phyloP scores from a whole-genome alignment of 2,888 invertebrate genomes.

The Pseudococcus viburni region DNA sequence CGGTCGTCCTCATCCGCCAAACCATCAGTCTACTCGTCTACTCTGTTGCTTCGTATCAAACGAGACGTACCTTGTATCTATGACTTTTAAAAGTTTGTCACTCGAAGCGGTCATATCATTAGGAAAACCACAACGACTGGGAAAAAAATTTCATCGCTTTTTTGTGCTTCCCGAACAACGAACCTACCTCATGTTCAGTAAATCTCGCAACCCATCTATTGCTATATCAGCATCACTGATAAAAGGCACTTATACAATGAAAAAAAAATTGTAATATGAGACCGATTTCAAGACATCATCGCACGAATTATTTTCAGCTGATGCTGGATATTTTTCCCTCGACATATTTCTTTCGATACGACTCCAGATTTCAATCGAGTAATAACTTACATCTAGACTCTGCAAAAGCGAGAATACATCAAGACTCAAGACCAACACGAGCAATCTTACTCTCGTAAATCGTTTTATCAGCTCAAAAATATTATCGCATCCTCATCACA shows the following conservation, averaged over 20 bases:
- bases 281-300: not conserved
- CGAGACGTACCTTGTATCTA: not conserved
- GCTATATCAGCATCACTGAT: not conserved
- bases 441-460: not conserved
- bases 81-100: slow-evolving; percentile 30
- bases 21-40: not conserved
- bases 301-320: not conserved
- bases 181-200: not conserved
- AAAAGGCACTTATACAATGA: too few species aligned
- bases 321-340: slow-evolving; percentile 4
- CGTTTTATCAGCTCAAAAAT: not conserved
- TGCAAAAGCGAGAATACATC: not conserved
- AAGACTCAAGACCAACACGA: not conserved
- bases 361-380: not conserved
- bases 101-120: slow-evolving; percentile 30
- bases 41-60: not conserved
- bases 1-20: not conserved
- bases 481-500: not conserved
- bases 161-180: not conserved
- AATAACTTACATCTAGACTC: not conserved
- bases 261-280: not conserved
- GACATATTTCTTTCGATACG: not conserved
- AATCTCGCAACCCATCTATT: not conserved
- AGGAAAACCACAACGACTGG: not conserved
- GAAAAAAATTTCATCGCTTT: not conserved